phyloP scores from a whole-genome alignment of 2,113 vertebrate genomes.

The Caracal caracal region DNA sequence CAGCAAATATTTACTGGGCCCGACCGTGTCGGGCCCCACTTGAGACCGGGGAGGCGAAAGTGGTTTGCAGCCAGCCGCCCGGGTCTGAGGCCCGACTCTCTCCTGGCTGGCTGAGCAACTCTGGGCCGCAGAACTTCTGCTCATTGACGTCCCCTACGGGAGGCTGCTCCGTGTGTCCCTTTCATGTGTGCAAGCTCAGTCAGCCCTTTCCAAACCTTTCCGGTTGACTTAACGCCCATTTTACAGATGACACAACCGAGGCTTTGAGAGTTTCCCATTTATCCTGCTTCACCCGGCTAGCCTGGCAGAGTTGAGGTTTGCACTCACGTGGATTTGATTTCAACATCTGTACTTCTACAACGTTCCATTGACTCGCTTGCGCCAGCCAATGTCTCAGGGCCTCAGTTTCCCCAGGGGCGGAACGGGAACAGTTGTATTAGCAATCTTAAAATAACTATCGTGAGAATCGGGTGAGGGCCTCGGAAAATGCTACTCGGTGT shows the following conservation, averaged over 20 bases:
- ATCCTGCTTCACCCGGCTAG: not conserved
- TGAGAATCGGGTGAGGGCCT: not conserved
- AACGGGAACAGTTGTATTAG: not conserved
- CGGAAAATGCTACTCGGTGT: not conserved
- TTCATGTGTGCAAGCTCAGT: not conserved
- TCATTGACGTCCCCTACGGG: not conserved
- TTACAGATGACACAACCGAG: slow-evolving; percentile 15
- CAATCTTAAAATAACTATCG: not conserved
- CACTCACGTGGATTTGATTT: not conserved
- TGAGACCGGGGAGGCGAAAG: not conserved
- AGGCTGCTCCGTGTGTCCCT: not conserved
- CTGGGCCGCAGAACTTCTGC: not conserved
- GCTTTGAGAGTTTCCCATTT: not conserved
- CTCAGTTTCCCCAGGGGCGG: slow-evolving; percentile 23
- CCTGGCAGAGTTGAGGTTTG: not conserved
- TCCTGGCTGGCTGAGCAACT: not conserved
- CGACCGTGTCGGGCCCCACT: not conserved
- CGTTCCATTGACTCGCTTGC: not conserved
- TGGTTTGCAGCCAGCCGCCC: not conserved
- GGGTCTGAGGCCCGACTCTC: not conserved
- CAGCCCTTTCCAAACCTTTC: not conserved
- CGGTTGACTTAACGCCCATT: not conserved
- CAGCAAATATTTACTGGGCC: slow-evolving; percentile 69
- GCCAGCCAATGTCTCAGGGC: not conserved
- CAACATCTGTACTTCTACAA: not conserved